Percentiles rank a stretch among this genome's conserved stretches.
Evolutionary conservation across 2,113 vertebrate genomes (phyloP).

Genomic region (Rynchops niger): DNA sequence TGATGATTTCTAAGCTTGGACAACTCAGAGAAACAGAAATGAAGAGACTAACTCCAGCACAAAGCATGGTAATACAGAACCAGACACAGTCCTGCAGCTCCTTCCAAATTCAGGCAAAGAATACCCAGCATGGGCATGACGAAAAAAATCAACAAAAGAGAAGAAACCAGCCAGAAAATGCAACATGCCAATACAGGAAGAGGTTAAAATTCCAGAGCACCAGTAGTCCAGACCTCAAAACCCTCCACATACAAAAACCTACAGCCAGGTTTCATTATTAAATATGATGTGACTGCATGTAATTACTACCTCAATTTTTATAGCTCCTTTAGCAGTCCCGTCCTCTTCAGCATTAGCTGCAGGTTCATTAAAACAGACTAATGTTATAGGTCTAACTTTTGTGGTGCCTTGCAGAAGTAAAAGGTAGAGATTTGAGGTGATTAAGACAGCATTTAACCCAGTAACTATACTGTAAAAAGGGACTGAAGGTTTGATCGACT

Average conservation of each 20-base stretch:
- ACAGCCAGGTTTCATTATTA: background rate
- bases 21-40: background rate
- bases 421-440: background rate
- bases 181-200: background rate
- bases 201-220: background rate
- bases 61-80: background rate
- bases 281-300: background rate
- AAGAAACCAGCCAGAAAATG: background rate
- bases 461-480: background rate
- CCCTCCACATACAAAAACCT: background rate
- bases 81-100: background rate
- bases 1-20: background rate
- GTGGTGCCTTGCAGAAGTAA: background rate
- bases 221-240: background rate
- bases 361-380: background rate
- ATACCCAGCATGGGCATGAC: background rate
- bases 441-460: slow-evolving; percentile 15
- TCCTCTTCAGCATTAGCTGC: background rate
- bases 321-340: background rate
- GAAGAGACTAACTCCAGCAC: background rate
- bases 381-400: background rate
- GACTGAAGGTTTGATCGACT: background rate
- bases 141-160: background rate
- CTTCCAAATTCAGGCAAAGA: background rate
- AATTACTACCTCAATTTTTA: background rate